Evolutionary conservation across 37 sponge, comb jelly and placozoan species (phyloP), one percentile per base, ranked within the genome.

Genomic region (Diacarnus erythraeanus): DNA sequence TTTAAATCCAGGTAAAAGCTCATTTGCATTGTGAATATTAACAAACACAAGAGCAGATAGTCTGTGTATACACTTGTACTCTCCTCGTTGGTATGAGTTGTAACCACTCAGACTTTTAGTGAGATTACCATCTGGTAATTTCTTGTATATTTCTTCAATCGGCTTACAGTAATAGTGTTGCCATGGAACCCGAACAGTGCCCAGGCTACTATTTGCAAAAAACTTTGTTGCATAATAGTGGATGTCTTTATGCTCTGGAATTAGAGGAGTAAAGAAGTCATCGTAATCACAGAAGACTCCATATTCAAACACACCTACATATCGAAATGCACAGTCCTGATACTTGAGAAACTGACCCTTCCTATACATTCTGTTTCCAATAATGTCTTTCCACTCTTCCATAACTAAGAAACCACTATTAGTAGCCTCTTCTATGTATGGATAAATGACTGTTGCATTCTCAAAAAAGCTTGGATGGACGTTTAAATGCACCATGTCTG

Each of bases 191-290:
- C 6, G 23, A 5, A 60, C n/a, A 6, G 61, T n/a, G 4, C 61
- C 61, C 22, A 25, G 9, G 6, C 51, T 47, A 5, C 22, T 60
- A 60, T 17, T 25, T 26, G 26, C 35, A 31, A 68, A 68, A 6
- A 6, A 68, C 20, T 20, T 68, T 10, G 29, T 31, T 12, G 37
- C 34, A 31, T 68, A 68, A 31, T 68, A 68, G 69, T 68, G 69
- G 5, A 68, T 68, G 37, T 68, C 37, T 35, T 68, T 68, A 17
- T 68, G 29, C 9, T 68, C 37, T 29, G 69, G 69, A 36, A 68
- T 29, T 68, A 38, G 6, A 21, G 69, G 69, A 5, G 8, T 37
- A 3, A 68, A 68, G 35, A 68, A 68, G 38, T 68, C 69, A 20
- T 68, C 69, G 27, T 38, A 68, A 27, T 68, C 69, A 27, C 18